Evolutionary conservation across 2,797 vertebrate genomes (phyloP), one percentile per base, ranked within the genome.

Genomic region (Tamandua tetradactyla): DNA sequence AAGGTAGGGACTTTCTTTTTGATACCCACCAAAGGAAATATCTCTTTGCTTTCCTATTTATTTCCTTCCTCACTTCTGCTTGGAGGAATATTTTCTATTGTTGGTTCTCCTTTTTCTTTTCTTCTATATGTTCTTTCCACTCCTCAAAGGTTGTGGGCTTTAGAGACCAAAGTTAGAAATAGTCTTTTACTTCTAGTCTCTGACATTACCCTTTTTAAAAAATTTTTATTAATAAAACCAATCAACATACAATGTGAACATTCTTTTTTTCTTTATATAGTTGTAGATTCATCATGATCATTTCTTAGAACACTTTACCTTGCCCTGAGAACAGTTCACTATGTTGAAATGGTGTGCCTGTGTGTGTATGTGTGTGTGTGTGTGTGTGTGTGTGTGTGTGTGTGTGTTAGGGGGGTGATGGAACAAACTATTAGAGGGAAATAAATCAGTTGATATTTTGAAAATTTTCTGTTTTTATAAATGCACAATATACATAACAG

Each of bases 401-500:
- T 23, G 8, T 27, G 9, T 13, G 18, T 5, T 18, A 55, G 55
- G 32, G 32, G 23, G 44, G 57, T 35, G 61, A 62, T 5, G 25
- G 40, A 49, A 23, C 37, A 84, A 92, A 75, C 35, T 76, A 23
- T 14, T 74, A 3, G 13, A 44, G 37, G 32, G 1, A 12, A 3
- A 37, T 52, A 89, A 64, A 47, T 74, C 22, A 79, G 18, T 82
- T 49, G 81, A 37, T 40, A 81, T 59, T 71, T 80, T 84, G 52
- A 83, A 72, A 42, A 8, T 57, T 40, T 84, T 47, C 15, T 49
- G 35, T 90, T 23, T 89, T 75, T 80, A 75, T 47, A 95, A 91
- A 87, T 23, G 76, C 10, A 55, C 3, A 37, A 72, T 47, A 49
- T 32, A n/a, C 18, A 30, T 30, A 74, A 15, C 18, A 75, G 3